A percentile compares a stretch with the other conserved stretches of the same genome.
Conservation (phyloP, 2,113 vertebrate species). For the Peromyscus maniculatus region DNA sequence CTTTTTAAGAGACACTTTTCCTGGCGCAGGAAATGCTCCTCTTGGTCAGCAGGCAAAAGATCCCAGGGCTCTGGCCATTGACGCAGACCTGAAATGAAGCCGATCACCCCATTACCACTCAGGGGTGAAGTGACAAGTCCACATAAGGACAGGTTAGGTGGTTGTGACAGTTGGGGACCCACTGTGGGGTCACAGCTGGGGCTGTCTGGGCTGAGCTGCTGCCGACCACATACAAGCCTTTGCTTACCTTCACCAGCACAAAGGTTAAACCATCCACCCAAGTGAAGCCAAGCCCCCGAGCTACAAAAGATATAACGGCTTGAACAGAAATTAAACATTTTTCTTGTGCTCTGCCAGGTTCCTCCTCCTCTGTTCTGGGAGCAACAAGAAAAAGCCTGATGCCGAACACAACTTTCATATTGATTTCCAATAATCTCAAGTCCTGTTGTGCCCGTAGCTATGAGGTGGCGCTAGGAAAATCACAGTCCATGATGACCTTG, state of each 20-base stretch:
- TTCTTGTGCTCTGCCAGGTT: not conserved
- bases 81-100: not conserved
- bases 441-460: not conserved
- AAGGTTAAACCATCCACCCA: not conserved
- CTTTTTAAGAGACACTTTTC: not conserved
- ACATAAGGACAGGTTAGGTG: not conserved
- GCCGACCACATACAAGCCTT: not conserved
- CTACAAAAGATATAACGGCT: not conserved
- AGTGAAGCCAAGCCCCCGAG: not conserved
- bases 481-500: not conserved
- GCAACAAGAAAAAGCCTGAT: not conserved
- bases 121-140: fast-evolving
- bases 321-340: not conserved
- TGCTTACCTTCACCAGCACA: not conserved
- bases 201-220: not conserved
- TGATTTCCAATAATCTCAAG: constrained; percentile 21
- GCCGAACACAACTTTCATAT: not conserved
- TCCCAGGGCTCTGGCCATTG: fast-evolving
- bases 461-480: not conserved
- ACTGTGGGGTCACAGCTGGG: no score
- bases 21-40: not conserved
- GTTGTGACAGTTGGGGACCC: not conserved
- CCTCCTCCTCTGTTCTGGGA: not conserved
- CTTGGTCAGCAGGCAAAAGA: not conserved
- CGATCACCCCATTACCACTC: not conserved